Conservation (phyloP, 2,797 vertebrate species). For the Gallinago stenura region DNA sequence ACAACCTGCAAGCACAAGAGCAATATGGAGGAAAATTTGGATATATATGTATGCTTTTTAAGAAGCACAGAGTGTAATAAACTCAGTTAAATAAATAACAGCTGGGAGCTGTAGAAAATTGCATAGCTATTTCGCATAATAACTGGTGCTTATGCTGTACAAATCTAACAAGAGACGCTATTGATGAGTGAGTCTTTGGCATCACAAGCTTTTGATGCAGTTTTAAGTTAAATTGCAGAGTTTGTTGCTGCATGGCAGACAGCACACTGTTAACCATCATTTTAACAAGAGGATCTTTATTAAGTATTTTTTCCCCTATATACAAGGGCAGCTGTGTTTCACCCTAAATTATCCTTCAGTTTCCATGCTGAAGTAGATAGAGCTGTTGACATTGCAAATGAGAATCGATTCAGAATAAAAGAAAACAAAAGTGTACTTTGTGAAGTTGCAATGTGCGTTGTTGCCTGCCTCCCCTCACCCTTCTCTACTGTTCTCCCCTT, state of each 20-base stretch:
- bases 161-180: slow-evolving; percentile 83
- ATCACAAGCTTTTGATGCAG: slow-evolving; percentile 82
- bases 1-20: slow-evolving; percentile 87
- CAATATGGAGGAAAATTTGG: slow-evolving; percentile 69
- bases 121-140: slow-evolving; percentile 83
- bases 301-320: slow-evolving; percentile 75
- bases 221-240: slow-evolving; percentile 85
- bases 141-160: slow-evolving; percentile 82
- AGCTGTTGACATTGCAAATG: slow-evolving; percentile 79
- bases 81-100: slow-evolving; percentile 84
- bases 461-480: not conserved
- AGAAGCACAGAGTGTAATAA: slow-evolving; percentile 75
- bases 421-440: slow-evolving; percentile 51
- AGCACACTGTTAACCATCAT: slow-evolving; percentile 81
- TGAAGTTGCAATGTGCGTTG: not conserved
- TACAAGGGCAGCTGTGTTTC: slow-evolving; percentile 82
- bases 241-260: slow-evolving; percentile 79
- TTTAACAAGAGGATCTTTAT: slow-evolving; percentile 85
- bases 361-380: slow-evolving; percentile 77
- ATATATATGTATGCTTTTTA: slow-evolving; percentile 39
- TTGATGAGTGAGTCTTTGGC: slow-evolving; percentile 83
- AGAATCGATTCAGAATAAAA: slow-evolving; percentile 68
- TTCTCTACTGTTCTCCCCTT: not conserved
- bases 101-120: slow-evolving; percentile 83
- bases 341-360: slow-evolving; percentile 79